Evolutionary conservation across 2,113 vertebrate species (phyloP).

Genomic region (Piliocolobus tephrosceles): DNA sequence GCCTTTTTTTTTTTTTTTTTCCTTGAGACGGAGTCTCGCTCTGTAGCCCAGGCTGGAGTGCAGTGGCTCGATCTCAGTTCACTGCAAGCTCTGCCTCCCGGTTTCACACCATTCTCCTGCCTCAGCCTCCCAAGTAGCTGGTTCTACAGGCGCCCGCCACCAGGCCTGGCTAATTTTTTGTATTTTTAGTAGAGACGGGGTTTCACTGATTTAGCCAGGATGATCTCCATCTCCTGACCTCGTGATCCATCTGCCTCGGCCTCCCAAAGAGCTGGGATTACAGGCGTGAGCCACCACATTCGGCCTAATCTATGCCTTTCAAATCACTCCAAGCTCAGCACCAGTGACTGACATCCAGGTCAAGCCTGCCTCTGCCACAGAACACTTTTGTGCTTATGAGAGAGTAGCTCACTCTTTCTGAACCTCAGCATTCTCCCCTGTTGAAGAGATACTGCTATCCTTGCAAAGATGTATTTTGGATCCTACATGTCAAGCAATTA

Average conservation of each 20-base stretch:
- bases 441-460: neutral
- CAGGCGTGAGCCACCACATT: too few relatives aligned
- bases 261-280: too few relatives aligned
- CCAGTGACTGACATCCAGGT: neutral
- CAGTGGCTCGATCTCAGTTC: too few relatives aligned
- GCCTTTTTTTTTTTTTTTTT: neutral
- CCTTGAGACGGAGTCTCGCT: fast-evolving
- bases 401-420: neutral
- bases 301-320: neutral
- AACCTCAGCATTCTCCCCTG: neutral
- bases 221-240: too few relatives aligned
- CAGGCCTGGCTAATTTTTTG: fast-evolving
- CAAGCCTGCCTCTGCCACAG: neutral
- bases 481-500: neutral
- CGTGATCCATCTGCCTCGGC: too few relatives aligned
- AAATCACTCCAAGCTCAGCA: neutral
- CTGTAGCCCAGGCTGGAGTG: too few relatives aligned
- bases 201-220: too few relatives aligned
- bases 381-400: neutral
- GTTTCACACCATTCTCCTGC: too few relatives aligned
- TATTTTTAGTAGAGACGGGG: too few relatives aligned
- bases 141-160: too few relatives aligned
- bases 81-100: too few relatives aligned
- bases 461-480: neutral
- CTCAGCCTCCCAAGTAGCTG: too few relatives aligned